A percentile compares a stretch with the other conserved stretches of the same genome.
Conservation (phyloP, 2,888 invertebrate genomes). For the Stenurella melanura region DNA sequence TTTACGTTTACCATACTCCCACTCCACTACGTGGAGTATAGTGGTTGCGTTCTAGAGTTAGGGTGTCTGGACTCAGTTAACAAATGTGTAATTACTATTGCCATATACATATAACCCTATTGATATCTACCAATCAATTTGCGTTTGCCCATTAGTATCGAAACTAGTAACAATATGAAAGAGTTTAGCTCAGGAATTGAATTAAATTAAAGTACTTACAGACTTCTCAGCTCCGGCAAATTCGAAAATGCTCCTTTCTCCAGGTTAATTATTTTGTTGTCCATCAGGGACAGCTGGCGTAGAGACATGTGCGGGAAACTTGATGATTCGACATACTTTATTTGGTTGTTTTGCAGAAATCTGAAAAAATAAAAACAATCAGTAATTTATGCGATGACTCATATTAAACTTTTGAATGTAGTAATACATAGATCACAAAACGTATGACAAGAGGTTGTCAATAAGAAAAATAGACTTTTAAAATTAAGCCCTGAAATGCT, state of each 20-base stretch:
- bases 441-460: too few relatives aligned
- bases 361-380: slow-evolving; percentile 49
- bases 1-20: too few relatives aligned
- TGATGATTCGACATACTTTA: slow-evolving; percentile 66
- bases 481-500: too few relatives aligned
- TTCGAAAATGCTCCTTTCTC: slow-evolving; percentile 69
- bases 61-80: too few relatives aligned
- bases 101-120: not conserved
- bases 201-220: slow-evolving; percentile 71
- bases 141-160: not conserved
- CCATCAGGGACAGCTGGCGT: slow-evolving; percentile 73
- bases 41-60: too few relatives aligned
- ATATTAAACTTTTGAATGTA: too few relatives aligned
- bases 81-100: too few relatives aligned
- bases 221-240: slow-evolving; percentile 70
- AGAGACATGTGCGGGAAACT: slow-evolving; percentile 72
- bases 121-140: not conserved
- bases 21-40: too few relatives aligned
- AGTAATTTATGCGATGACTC: too few relatives aligned
- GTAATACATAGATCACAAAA: too few relatives aligned
- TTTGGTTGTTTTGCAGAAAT: slow-evolving; percentile 72
- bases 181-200: not conserved
- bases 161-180: not conserved
- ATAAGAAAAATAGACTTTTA: too few relatives aligned
- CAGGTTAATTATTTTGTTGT: slow-evolving; percentile 71